These are phyloP conservation scores for Magallana angulata DNA, from an alignment of 1,140 invertebrate genomes.

Conservation along the genomic window DNA sequence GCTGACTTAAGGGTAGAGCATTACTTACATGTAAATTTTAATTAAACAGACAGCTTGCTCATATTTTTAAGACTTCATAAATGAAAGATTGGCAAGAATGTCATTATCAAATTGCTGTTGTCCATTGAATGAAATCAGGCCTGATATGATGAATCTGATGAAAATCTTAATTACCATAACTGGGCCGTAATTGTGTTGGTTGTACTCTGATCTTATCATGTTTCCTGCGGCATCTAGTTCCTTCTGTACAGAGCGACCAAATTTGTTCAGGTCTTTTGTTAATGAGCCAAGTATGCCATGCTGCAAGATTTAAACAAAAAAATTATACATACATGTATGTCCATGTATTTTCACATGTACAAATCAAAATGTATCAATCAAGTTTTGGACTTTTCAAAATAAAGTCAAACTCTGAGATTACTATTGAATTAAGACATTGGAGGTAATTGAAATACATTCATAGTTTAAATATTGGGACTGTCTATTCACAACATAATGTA, in stretches of 20 bases:
- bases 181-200: slow-evolving; percentile 49
- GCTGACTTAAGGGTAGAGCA: too few relatives aligned
- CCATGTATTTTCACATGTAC: background rate
- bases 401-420: too few relatives aligned
- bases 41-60: too few relatives aligned
- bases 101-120: background rate
- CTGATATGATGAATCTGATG: background rate
- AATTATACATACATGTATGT: background rate
- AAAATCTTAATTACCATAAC: slow-evolving; percentile 56
- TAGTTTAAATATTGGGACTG: too few relatives aligned
- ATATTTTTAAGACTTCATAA: too few relatives aligned
- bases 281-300: slow-evolving; percentile 62
- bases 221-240: slow-evolving; percentile 60
- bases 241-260: slow-evolving; percentile 58
- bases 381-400: too few relatives aligned
- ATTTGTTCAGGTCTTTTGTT: slow-evolving; percentile 59
- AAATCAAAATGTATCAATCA: background rate
- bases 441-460: too few relatives aligned
- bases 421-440: too few relatives aligned
- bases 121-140: background rate
- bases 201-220: slow-evolving; percentile 55
- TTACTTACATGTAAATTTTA: too few relatives aligned
- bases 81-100: too few relatives aligned
- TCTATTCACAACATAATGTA: too few relatives aligned
- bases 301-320: slow-evolving; percentile 49